phyloP scores from a whole-genome alignment of 2,888 invertebrate genomes.

The Gymnocheta viridis region DNA sequence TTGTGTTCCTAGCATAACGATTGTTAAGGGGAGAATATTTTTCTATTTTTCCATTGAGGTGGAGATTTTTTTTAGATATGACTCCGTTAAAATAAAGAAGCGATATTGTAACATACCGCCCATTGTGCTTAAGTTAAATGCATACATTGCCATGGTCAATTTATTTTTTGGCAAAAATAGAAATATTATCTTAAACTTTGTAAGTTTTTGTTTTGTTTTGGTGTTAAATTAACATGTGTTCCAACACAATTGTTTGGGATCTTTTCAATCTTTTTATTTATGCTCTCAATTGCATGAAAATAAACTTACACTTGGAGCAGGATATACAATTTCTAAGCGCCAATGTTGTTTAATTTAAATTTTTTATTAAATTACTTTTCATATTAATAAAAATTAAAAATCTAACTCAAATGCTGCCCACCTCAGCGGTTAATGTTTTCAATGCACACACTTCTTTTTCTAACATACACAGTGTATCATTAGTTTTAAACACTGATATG shows the following conservation, averaged over 20 bases:
- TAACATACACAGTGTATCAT: neutral
- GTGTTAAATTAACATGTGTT: slow-evolving; percentile 69
- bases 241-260: slow-evolving; percentile 57
- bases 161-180: slow-evolving; percentile 55
- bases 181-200: slow-evolving; percentile 67
- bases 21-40: no score
- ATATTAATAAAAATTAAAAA: neutral
- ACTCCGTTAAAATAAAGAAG: no score
- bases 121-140: slow-evolving; percentile 37
- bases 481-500: slow-evolving; percentile 23
- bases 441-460: no score
- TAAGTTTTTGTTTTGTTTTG: slow-evolving; percentile 56
- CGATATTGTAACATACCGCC: neutral
- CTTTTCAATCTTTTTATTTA: slow-evolving; percentile 14
- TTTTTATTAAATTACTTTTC: neutral
- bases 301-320: neutral
- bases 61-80: no score
- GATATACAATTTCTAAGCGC: neutral
- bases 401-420: slow-evolving; percentile 2
- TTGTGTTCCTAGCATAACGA: no score
- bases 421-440: neutral
- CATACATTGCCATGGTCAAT: slow-evolving; percentile 43
- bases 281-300: slow-evolving; percentile 3
- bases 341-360: neutral
- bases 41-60: no score